A percentile compares a stretch with the other conserved stretches of the same genome.
These are phyloP conservation scores for Ursus arctos DNA, from an alignment of 2,113 vertebrate species.

Conservation along the genomic window DNA sequence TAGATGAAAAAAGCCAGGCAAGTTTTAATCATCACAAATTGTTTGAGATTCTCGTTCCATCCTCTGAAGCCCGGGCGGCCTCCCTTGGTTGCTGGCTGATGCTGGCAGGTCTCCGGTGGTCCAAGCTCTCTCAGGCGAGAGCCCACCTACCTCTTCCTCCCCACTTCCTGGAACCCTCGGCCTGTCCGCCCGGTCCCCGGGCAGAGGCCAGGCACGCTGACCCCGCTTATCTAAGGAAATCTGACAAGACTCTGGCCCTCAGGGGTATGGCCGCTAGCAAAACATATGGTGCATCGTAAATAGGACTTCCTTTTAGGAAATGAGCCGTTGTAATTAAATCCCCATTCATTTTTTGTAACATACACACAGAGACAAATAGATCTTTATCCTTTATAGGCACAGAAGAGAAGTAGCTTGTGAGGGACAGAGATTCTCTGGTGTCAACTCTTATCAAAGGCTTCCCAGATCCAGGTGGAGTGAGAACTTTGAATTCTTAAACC, in stretches of 20 bases:
- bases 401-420: constrained; percentile 61
- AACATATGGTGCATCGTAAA: constrained; percentile 79
- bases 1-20: constrained; percentile 70
- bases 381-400: constrained; percentile 77
- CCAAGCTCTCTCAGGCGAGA: neutral
- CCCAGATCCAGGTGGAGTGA: constrained; percentile 15
- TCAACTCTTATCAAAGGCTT: constrained; percentile 39
- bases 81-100: neutral
- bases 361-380: constrained; percentile 80
- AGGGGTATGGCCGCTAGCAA: constrained; percentile 65
- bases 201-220: neutral
- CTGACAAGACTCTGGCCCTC: constrained; percentile 69
- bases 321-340: constrained; percentile 81
- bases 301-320: constrained; percentile 84
- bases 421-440: constrained; percentile 54
- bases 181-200: neutral
- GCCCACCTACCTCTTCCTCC: constrained; percentile 27
- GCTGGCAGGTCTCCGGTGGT: neutral
- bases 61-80: neutral
- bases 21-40: constrained; percentile 74
- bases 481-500: neutral
- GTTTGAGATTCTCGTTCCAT: constrained; percentile 41
- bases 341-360: constrained; percentile 80
- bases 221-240: constrained; percentile 77
- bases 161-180: constrained; percentile 34